Evolutionary conservation across 2,888 invertebrate genomes (phyloP), one percentile per base, ranked within the genome.

Genomic region (Polyommatus iphigenia): DNA sequence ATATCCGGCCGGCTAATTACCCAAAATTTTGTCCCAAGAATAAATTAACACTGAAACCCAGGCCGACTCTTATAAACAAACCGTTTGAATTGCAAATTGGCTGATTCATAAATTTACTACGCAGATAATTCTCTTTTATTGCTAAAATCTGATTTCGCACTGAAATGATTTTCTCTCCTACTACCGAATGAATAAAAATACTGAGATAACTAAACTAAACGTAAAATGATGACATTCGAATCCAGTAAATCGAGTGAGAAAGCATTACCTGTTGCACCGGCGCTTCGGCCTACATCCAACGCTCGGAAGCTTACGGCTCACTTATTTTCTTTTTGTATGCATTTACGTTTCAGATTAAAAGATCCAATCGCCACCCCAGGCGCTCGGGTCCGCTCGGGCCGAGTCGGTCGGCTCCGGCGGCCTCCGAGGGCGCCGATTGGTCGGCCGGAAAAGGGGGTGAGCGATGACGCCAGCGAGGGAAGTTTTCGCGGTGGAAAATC

Each of bases 341-440:
- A 92, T 93, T 94, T 92, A 89, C 91, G 90, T 92, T 93, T 90
- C 90, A 92, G 92, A 93, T 94, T 94, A 94, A 92, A 92, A 92
- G 91, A 93, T 90, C 93, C 90, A 92, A 92, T 93, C 89, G 88
- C 88, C 92, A 91, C 91, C 90, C 91, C 86, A 83, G 82, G 82
- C 83, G 82, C 82, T 92, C 93, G 92, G 88, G 78, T 81, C 82
- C 81, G 79, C 82, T 89, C 94, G 94, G 86, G 81, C 81, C 82
- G 80, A 82, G 81, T 86, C 93, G 94, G 87, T 81, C 83, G 82
- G 85, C 84, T 87, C 89, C 91, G 90, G 82, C 79, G 78, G 82
- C 80, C 81, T 82, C 82, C 81, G 82, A 83, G 82, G 79, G 79
- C 81, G 81, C 82, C 84, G 87, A 93, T 94, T 93, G 94, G 93